Evolutionary conservation across 2,113 vertebrate species (phyloP).

Genomic region (Vanacampus margaritifer): DNA sequence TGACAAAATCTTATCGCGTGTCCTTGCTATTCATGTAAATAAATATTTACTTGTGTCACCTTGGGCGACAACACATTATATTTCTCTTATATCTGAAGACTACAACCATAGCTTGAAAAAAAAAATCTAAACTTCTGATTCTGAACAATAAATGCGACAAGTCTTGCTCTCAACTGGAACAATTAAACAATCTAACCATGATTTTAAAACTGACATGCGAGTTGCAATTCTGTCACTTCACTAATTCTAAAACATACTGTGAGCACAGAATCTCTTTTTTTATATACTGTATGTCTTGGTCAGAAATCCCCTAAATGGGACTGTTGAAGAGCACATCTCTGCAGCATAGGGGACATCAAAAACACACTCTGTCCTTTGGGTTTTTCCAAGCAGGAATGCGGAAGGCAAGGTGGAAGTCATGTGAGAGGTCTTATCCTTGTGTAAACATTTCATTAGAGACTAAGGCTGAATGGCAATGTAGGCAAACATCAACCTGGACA

Average conservation of each 20-base stretch:
- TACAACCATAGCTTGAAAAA: not conserved
- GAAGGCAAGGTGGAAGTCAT: conserved; percentile 53
- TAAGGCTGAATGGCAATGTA: not conserved
- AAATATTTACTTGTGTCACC: too few species aligned
- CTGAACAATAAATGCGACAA: not conserved
- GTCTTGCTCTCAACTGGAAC: not conserved
- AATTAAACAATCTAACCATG: not conserved
- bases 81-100: not conserved
- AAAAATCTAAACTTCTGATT: not conserved
- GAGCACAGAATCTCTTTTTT: not conserved
- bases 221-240: not conserved
- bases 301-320: not conserved
- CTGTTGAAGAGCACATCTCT: not conserved
- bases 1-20: too few species aligned
- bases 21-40: too few species aligned
- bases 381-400: conserved; percentile 56
- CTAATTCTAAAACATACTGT: not conserved
- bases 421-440: conserved; percentile 56
- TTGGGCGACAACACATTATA: too few species aligned
- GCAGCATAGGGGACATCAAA: not conserved
- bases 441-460: conserved; percentile 46
- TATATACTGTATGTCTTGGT: not conserved
- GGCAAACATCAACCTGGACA: not conserved
- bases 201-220: not conserved
- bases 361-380: conserved; percentile 14